phyloP scores from a whole-genome alignment of 2,888 invertebrate species.

The Colostygia pectinataria region DNA sequence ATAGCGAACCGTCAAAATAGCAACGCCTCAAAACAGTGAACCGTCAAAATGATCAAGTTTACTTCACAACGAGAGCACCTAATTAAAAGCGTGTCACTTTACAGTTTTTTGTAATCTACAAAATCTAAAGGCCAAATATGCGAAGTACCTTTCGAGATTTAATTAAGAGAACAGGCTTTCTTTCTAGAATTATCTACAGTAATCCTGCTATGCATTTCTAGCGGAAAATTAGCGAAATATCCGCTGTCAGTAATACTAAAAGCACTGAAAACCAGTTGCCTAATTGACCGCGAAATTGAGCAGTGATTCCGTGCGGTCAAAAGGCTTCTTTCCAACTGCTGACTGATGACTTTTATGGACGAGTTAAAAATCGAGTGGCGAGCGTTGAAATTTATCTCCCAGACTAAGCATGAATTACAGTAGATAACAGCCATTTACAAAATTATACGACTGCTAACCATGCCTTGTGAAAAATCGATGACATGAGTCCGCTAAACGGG shows the following conservation, averaged over 20 bases:
- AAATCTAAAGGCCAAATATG: constrained; percentile 18
- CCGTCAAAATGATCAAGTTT: no score
- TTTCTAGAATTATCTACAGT: constrained; percentile 12
- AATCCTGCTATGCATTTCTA: background rate
- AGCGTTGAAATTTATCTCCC: no score
- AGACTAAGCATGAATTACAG: no score
- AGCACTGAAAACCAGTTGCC: background rate
- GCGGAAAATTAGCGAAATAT: background rate
- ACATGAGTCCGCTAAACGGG: no score
- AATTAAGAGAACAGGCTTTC: constrained; percentile 22
- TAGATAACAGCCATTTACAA: no score
- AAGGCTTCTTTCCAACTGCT: background rate
- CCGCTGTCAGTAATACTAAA: background rate
- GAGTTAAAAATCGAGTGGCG: no score
- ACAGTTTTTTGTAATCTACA: background rate
- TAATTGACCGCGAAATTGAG: constrained; percentile 12
- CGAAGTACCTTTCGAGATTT: constrained; percentile 23
- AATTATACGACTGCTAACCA: no score
- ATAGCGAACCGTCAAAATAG: no score
- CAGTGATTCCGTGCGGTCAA: constrained; percentile 7
- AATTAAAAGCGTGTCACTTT: background rate
- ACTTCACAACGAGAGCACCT: no score
- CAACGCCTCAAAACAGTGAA: no score
- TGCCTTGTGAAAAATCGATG: no score
- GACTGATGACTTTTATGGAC: constrained; percentile 3